Evolutionary conservation across 1,140 invertebrate species (phyloP).

Genomic region (Doryteuthis pealeii): DNA sequence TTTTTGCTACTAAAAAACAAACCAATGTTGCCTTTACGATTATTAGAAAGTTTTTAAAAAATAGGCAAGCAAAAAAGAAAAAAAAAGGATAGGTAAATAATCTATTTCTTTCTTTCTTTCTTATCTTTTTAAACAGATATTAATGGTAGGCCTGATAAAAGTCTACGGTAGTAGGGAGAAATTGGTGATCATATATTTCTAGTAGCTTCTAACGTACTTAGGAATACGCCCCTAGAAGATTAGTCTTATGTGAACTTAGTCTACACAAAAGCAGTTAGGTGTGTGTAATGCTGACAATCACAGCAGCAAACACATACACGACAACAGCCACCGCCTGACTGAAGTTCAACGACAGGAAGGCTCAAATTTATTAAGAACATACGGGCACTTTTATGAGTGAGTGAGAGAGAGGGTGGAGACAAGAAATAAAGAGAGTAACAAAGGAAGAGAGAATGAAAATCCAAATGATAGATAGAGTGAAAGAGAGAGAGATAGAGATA

Average conservation of each 20-base stretch:
- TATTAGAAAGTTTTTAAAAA: no score
- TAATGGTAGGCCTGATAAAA: no score
- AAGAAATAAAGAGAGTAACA: not conserved
- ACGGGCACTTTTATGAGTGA: not conserved
- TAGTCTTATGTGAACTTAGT: not conserved
- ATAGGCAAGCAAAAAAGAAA: no score
- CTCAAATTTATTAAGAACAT: not conserved
- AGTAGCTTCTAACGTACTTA: no score
- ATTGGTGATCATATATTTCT: no score
- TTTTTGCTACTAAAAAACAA: not conserved
- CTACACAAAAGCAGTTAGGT: not conserved
- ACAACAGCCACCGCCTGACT: not conserved
- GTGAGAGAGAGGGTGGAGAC: not conserved
- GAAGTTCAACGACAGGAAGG: not conserved
- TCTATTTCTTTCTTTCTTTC: no score
- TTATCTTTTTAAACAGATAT: no score
- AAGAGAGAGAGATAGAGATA: not conserved
- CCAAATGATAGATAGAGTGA: not conserved
- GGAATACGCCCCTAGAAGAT: not conserved
- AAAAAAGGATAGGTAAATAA: no score
- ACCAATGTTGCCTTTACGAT: no score
- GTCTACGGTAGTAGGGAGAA: no score
- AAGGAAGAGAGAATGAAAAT: not conserved
- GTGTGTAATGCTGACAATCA: not conserved
- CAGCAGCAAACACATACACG: not conserved